These are phyloP conservation scores for Nephrotoma appendiculata DNA, from an alignment of 2,888 invertebrate genomes.

Conservation along the genomic window DNA sequence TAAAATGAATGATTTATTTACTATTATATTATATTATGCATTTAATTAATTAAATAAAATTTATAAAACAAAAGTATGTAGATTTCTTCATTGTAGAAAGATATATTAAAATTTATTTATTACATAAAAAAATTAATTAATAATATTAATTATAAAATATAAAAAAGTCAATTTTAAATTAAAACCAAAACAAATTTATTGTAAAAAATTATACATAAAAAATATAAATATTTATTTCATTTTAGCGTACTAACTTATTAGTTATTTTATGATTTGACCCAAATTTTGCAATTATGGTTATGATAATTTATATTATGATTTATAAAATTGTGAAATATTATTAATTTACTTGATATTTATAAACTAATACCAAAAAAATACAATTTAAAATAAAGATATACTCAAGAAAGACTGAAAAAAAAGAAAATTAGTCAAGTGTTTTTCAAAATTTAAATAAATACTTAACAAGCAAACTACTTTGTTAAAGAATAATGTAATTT, in stretches of 20 bases:
- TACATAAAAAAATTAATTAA: not conserved
- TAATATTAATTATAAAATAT: not conserved
- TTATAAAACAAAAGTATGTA: not conserved
- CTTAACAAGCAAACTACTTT: no score
- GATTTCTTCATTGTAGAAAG: not conserved
- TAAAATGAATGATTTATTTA: not conserved
- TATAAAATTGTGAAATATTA: not conserved
- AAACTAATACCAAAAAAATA: not conserved
- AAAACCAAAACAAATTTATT: not conserved
- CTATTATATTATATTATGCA: not conserved
- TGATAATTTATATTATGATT: not conserved
- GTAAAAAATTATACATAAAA: not conserved
- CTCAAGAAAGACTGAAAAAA: not conserved
- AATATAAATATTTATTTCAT: not conserved
- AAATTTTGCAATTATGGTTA: not conserved
- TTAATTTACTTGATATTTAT: not conserved
- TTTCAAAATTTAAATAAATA: not conserved
- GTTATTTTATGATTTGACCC: not conserved
- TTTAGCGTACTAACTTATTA: not conserved
- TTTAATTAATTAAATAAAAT: not conserved
- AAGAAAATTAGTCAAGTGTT: not conserved
- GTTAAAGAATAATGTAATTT: no score
- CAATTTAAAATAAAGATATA: not conserved
- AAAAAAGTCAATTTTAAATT: not conserved
- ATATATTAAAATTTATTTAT: not conserved